Base-by-base conservation (phyloP, 2,797 vertebrate genomes). In the Danio kyathit region DNA sequence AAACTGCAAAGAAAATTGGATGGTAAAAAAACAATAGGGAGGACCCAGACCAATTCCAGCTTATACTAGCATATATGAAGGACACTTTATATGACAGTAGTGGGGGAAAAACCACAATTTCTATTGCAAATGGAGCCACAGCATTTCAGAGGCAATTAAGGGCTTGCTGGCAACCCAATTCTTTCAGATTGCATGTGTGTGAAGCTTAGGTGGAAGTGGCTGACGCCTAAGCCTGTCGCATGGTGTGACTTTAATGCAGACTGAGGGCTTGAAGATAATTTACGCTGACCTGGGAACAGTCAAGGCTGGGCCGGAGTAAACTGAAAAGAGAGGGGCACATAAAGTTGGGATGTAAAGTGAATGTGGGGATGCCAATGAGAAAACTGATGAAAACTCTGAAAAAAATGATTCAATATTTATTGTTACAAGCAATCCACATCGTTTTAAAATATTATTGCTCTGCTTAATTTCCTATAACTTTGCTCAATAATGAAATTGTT, bases 401-500 rank as follows among this genome's bases (percentile, higher is more conserved):
- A 16, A 41, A 70, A 70, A n/a, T 16, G 16, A 52, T 8, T 59
- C 17, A 60, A 60, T 29, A 16, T 8, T 4, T n/a, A 74, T 59
- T 60, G 41, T 48, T 19, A 29, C 8, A 48, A 43, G 7, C 43
- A 74, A 60, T 49, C 7, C 9, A 29, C 14, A 61, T 49, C 74
- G 12, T 49, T 61, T 61, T 61, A 38, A 12, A 59, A 73, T 59
- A 46, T n/a, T 10, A n/a, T 74, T 57, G 46, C 7, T 13, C 2
- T 16, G 9, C 13, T 44, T 2, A 16, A 48, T 54, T 65, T 76
- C 38, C 43, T 14, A 49, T 61, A 48, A 44, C 13, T 63, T 71
- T 46, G 43, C 41, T 83, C 69, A 82, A 82, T 17, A 81, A 83
- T 85, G 84, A 12, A 81, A 81, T 87, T 87, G 83, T 84, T 82